Evolutionary conservation across 1,140 invertebrate species (phyloP).

Genomic region (Zophobas morio): DNA sequence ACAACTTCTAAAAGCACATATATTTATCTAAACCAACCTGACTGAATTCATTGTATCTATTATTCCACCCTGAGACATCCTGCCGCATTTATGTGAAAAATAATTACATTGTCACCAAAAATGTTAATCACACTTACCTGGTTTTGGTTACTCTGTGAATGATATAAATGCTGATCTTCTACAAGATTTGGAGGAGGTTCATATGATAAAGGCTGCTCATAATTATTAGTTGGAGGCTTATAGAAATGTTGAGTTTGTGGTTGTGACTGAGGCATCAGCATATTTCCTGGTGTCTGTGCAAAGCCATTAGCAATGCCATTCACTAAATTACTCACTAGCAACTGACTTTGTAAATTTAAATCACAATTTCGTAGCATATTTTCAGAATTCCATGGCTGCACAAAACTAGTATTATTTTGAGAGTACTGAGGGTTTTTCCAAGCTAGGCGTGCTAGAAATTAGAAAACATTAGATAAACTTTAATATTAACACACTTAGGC

Average conservation of each 20-base stretch:
- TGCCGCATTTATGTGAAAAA: neutral
- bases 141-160: neutral
- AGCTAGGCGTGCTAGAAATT: slow-evolving; percentile 47
- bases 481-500: neutral
- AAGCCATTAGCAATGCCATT: neutral
- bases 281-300: slow-evolving; percentile 1
- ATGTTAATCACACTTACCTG: neutral
- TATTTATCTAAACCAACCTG: too few species aligned
- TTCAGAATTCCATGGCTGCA: slow-evolving; percentile 33
- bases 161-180: neutral
- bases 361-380: slow-evolving; percentile 28
- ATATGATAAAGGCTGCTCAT: neutral
- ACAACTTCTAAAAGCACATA: too few species aligned
- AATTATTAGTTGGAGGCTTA: neutral
- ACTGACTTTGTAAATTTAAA: neutral
- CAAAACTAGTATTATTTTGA: slow-evolving; percentile 8
- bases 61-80: too few species aligned
- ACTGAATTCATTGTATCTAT: too few species aligned
- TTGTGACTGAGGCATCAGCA: slow-evolving; percentile 11
- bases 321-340: slow-evolving; percentile 19
- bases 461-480: slow-evolving; percentile 37
- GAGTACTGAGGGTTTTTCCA: slow-evolving; percentile 39
- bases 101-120: neutral
- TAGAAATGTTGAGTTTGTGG: neutral
- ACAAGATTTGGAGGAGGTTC: neutral